Evolutionary conservation across 2,797 vertebrate species (phyloP), one percentile per base, ranked within the genome.

Genomic region (Orestias chungarensis): DNA sequence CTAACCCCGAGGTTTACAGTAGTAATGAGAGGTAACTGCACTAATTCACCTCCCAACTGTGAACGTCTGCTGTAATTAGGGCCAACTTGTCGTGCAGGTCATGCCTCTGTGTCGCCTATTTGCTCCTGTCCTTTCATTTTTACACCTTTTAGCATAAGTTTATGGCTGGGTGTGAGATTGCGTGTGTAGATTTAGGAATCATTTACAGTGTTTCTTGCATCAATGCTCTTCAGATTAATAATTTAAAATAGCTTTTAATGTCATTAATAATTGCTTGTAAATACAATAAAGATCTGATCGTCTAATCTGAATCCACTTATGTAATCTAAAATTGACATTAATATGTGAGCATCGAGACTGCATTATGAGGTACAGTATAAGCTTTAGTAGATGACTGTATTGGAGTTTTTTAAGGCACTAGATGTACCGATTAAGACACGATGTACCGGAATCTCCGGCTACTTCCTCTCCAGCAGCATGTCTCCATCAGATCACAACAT

Each of bases 21-120:
- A 82, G 71, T 62, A 81, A 73, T 74, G 91, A 87, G 88, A 92
- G 92, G 95, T 94, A 96, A 95, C 94, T 94, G 95, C 96, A 94
- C 95, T 96, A 96, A 96, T 97, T 97, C 96, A 95, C 94, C 92
- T 92, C 94, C 95, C 94, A 52, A 83, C 95, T 93, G 95, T 95
- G 95, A 95, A 94, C 87, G 96, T 97, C 96, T 93, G 94, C 95
- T 96, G 95, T 95, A 96, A 98, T 98, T 98, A 99, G 97, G 95
- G 95, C 94, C 94, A 94, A 94, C 92, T 71, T 81, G 75, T 87
- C 79, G 75, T 82, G 75, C 27, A 20, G 79, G 47, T 74, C 72
- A 4, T 52, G 81, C 71, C 35, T 77, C 47, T 44, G 49, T 50
- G 70, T 64, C 43, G 47, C 38, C 40, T 33, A 49, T 55, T 85